Evolutionary conservation across 2,113 vertebrate species (phyloP), one percentile per base, ranked within the genome.

Genomic region (Chionodraco myersi): DNA sequence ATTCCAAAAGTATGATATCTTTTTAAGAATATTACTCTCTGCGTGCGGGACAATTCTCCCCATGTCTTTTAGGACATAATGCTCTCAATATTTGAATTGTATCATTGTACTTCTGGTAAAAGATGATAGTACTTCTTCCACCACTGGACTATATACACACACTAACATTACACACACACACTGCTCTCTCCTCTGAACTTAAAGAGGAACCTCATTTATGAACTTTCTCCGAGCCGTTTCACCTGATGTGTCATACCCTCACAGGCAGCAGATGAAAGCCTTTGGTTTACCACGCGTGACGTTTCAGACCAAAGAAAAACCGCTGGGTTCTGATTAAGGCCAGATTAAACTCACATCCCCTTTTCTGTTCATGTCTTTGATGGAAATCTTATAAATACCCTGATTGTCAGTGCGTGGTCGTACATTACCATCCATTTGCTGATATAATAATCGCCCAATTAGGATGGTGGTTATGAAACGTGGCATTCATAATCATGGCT

Each of bases 401-500:
- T 13, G 51, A 59, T 23, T 49, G 14, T 72, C 36, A 16, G 59
- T 26, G 36, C n/a, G 12, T 0, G 47, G 11, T 15, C 16, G 14
- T 58, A 30, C 44, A 60, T 49, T 15, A 14, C 15, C 13, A 13
- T 21, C 5, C 13, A 49, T 59, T 34, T 48, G 67, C 13, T 72
- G 34, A 10, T 36, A 0, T 14, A 26, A 63, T 4, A 36, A 41
- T 62, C 10, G 18, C 16, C 62, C 21, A 54, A 8, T 69, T 18
- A 7, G 16, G 21, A 13, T 13, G 16, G 23, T 57, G 8, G 11
- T 57, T 61, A 63, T 12, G 1, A 69, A 78, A 51, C 36, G 10
- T 51, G 41, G 53, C 23, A 73, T 45, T 7, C 73, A 74, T 74
- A 85, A 74, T 70, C 64, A 78, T 60, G 59, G 3, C 26, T 23